phyloP scores from a whole-genome alignment of 1,140 invertebrate genomes.

The Panagrolaimus sp. region DNA sequence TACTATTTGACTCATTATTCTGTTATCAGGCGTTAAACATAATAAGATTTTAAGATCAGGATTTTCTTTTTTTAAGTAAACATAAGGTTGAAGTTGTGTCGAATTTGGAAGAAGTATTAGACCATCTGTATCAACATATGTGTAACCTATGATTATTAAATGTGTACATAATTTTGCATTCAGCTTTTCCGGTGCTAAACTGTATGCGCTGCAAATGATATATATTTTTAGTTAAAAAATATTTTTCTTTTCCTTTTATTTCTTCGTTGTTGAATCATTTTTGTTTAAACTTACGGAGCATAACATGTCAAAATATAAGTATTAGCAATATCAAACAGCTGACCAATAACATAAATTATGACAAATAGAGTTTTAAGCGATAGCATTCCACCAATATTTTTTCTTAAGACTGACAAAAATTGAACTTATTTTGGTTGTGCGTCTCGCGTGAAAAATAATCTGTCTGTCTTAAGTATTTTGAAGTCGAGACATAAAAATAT shows the following conservation, averaged over 20 bases:
- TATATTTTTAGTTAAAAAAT: neutral
- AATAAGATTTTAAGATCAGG: conserved; percentile 23
- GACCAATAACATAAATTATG: too few relatives aligned
- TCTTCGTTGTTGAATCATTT: conserved; percentile 1
- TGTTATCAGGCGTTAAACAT: conserved; percentile 25
- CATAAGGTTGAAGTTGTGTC: conserved; percentile 13
- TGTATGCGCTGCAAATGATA: neutral
- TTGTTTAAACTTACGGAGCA: conserved; percentile 7
- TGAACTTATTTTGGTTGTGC: too few relatives aligned
- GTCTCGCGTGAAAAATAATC: too few relatives aligned
- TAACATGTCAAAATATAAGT: conserved; percentile 8
- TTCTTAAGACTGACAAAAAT: too few relatives aligned
- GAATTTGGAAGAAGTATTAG: conserved; percentile 18
- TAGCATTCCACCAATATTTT: too few relatives aligned
- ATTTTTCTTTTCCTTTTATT: too few relatives aligned
- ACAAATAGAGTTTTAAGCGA: too few relatives aligned
- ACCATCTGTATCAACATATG: conserved; percentile 13
- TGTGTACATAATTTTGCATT: conserved; percentile 32
- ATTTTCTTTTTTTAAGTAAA: conserved; percentile 23
- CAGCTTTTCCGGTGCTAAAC: conserved; percentile 22
- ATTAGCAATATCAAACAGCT: neutral
- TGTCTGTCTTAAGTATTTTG: too few relatives aligned
- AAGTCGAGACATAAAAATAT: too few relatives aligned
- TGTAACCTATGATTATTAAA: conserved; percentile 24
- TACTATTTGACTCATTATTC: conserved; percentile 31